These are phyloP conservation scores for Aegithalos caudatus DNA, from an alignment of 2,113 vertebrate species.

Conservation along the genomic window DNA sequence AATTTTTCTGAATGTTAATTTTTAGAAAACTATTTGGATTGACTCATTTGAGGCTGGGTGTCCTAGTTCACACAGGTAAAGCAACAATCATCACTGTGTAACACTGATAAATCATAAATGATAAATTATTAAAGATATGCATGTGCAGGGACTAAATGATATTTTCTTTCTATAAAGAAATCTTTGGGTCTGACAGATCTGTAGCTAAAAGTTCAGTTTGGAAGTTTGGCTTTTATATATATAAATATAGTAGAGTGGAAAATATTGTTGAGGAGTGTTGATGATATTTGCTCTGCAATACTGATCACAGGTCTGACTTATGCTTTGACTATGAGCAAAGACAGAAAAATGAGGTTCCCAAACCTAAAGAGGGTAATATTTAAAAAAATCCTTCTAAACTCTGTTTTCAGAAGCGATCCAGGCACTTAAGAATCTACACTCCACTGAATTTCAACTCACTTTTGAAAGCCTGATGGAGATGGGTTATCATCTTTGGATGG, in stretches of 20 bases:
- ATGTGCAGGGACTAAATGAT: neutral
- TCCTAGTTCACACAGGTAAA: neutral
- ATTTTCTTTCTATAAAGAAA: neutral
- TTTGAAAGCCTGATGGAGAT: neutral
- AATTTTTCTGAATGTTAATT: neutral
- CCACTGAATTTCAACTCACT: neutral
- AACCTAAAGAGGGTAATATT: neutral
- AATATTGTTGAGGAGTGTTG: neutral
- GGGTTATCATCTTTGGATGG: neutral
- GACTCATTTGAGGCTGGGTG: neutral
- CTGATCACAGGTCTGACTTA: neutral
- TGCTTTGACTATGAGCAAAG: neutral
- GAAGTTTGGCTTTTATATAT: neutral
- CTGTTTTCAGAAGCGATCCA: neutral
- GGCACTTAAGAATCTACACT: neutral
- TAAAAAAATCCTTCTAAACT: neutral
- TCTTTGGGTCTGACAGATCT: neutral
- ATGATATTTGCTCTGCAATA: neutral
- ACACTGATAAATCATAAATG: neutral
- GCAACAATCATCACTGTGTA: neutral
- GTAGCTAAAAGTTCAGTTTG: neutral
- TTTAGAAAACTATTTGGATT: neutral
- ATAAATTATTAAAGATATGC: neutral
- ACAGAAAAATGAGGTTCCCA: neutral
- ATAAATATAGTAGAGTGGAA: neutral